Evolutionary conservation across 23 tunicate species (phyloP), one percentile per base, ranked within the genome.

Genomic region (Oikopleura dioica): DNA sequence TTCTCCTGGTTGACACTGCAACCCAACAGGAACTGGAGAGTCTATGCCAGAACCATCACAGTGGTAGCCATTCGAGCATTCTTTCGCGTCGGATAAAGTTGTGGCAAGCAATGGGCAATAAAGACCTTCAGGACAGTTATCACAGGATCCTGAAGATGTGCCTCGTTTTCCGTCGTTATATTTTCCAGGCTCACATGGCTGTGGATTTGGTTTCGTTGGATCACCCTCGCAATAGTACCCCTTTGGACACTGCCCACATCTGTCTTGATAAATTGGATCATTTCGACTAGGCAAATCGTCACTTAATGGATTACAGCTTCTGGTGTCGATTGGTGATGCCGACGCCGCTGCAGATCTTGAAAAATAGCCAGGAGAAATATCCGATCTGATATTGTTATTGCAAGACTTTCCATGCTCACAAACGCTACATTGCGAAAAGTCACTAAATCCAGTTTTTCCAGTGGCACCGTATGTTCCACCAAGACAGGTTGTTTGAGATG

Each of bases 131-230:
- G 84, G 87, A 51, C 97, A 91, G 5, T 51, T 36, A 1, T 85
- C 79, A 16, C 55, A 44, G 9, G 55, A 44, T 9, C 80, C 35
- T 36, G 69, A 68, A 37, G 94, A 79, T 2, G 87, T 83, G 26
- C 30, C 63, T 30, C 97, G 92, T 69, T 36, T 79, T 31, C 87
- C 92, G 21, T 75, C 36, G 38, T 92, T 82, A 77, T 85, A 91
- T 76, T 79, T 85, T 31, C 97, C 97, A 24, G 87, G 82, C 36
- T 82, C 87, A 68, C 97, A 91, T 1, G 94, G 87, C 30, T 37
- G 9, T 16, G 55, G 55, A 44, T 44, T 16, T 9, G 16, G 16
- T 44, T 9, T 44, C 9, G 16, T 16, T n/a, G n/a, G n/a, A n/a
- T 9, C 16, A 9, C 55, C 55, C 9, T 44, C 55, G 55, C 55